phyloP scores from a whole-genome alignment of 2,113 vertebrate species.

The Neodon shergylaensis region DNA sequence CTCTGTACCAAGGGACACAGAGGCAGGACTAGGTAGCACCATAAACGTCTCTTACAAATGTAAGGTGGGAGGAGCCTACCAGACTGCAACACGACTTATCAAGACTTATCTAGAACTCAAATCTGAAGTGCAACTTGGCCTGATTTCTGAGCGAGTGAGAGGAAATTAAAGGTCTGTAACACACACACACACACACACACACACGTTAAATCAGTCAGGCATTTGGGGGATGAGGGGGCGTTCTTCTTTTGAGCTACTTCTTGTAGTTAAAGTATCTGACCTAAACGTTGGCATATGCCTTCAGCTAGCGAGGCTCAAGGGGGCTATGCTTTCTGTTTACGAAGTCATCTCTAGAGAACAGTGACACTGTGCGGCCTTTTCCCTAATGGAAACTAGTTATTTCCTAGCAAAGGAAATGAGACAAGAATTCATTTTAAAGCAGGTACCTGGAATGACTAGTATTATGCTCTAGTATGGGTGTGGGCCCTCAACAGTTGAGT shows the following conservation, averaged over 20 bases:
- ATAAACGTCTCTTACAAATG: background rate
- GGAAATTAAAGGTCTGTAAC: background rate
- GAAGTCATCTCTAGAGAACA: background rate
- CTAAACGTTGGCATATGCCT: background rate
- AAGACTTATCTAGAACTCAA: background rate
- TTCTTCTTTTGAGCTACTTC: background rate
- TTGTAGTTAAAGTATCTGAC: background rate
- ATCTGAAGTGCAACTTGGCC: background rate
- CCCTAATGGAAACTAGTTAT: background rate
- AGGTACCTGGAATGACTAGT: background rate
- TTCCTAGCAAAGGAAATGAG: background rate
- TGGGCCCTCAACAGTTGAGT: background rate
- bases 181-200: background rate
- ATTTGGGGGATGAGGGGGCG: background rate
- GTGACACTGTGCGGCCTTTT: background rate
- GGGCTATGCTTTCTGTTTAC: background rate
- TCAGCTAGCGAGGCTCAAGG: background rate
- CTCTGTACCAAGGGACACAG: background rate
- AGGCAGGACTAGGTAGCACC: background rate
- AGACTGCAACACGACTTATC: background rate
- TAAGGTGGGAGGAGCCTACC: background rate
- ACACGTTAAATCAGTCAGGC: background rate
- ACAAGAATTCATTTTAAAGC: conserved; percentile 3
- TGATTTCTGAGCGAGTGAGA: background rate
- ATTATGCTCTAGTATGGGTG: background rate